phyloP scores from a whole-genome alignment of 1,140 invertebrate species.

The Mylabris phalerata region DNA sequence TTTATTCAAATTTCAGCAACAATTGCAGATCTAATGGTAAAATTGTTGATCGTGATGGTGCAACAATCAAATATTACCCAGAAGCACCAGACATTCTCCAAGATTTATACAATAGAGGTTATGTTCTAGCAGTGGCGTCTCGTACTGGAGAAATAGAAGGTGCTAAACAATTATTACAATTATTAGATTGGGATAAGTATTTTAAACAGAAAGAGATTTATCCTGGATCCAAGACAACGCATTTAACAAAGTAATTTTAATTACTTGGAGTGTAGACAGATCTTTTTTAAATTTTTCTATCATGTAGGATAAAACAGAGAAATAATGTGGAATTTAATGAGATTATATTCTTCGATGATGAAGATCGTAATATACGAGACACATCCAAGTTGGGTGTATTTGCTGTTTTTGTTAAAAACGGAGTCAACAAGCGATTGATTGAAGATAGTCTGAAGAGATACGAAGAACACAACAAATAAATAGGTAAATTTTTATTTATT shows the following conservation, averaged over 20 bases:
- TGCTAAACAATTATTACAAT: constrained; percentile 57
- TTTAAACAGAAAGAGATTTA: constrained; percentile 68
- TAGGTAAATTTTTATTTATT: neutral
- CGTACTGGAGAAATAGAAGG: constrained; percentile 59
- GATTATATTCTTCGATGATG: constrained; percentile 70
- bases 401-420: constrained; percentile 50
- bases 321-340: constrained; percentile 53
- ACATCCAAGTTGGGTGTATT: constrained; percentile 50
- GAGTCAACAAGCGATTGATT: constrained; percentile 46
- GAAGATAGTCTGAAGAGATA: constrained; percentile 41
- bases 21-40: constrained; percentile 43
- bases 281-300: constrained; percentile 23
- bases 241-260: constrained; percentile 56
- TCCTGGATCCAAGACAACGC: constrained; percentile 61
- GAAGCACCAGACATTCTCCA: constrained; percentile 58
- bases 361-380: constrained; percentile 55
- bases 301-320: constrained; percentile 51
- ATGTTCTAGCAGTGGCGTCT: constrained; percentile 57
- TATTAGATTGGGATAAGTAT: constrained; percentile 66
- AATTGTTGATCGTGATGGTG: constrained; percentile 48
- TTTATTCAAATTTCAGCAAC: neutral
- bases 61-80: constrained; percentile 50
- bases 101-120: constrained; percentile 49
- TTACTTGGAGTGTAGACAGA: neutral
- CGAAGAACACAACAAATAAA: too few relatives aligned